Conservation (phyloP, 2,888 invertebrate species). For the Cryptocephalus primarius region DNA sequence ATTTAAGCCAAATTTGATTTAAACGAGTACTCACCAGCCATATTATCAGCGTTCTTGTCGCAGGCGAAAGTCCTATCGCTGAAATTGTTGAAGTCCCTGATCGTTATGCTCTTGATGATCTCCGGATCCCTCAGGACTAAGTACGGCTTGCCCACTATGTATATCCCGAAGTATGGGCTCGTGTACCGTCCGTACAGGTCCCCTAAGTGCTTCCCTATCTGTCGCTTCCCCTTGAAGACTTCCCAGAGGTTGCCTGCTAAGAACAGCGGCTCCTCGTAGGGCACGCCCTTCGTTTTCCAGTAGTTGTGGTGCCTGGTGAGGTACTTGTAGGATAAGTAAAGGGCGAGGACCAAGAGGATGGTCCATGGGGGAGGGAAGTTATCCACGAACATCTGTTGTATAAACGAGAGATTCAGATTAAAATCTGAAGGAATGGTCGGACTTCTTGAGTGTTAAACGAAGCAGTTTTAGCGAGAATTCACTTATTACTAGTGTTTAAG, state of each 20-base stretch:
- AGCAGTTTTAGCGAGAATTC: too few relatives aligned
- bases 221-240: conserved; percentile 23
- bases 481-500: too few relatives aligned
- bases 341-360: conserved; percentile 9
- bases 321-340: conserved; percentile 14
- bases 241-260: conserved; percentile 24
- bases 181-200: conserved; percentile 27
- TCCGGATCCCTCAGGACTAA: conserved; percentile 37
- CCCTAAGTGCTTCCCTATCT: conserved; percentile 30
- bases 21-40: conserved; percentile 17
- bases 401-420: too few relatives aligned
- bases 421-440: too few relatives aligned
- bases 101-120: conserved; percentile 36
- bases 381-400: neutral
- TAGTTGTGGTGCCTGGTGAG: conserved; percentile 19
- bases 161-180: conserved; percentile 36
- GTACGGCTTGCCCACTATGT: conserved; percentile 39
- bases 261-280: conserved; percentile 19
- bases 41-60: conserved; percentile 35
- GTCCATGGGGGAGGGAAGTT: neutral
- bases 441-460: too few relatives aligned
- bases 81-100: conserved; percentile 40
- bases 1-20: too few relatives aligned
- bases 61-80: conserved; percentile 39
- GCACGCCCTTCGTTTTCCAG: conserved; percentile 20